A percentile compares a stretch with the other conserved stretches of the same genome.
phyloP scores from a whole-genome alignment of 2,797 vertebrate species.

The Aldrovandia affinis region DNA sequence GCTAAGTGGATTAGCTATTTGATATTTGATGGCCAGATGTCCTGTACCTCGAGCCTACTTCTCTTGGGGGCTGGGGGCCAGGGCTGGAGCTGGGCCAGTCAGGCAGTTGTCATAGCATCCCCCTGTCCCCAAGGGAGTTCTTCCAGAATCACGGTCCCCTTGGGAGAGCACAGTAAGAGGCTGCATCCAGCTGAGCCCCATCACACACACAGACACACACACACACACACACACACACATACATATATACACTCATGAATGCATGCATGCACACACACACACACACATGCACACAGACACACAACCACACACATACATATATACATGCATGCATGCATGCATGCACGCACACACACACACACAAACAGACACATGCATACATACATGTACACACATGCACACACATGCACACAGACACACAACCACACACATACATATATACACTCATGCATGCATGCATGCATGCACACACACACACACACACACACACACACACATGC shows the following conservation, averaged over 20 bases:
- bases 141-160: background rate
- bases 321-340: background rate
- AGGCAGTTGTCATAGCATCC: conserved; percentile 65
- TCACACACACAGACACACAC: background rate
- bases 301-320: background rate
- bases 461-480: background rate
- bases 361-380: background rate
- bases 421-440: background rate
- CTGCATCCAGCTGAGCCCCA: conserved; percentile 6
- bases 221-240: background rate
- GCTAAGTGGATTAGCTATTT: background rate
- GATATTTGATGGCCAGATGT: background rate
- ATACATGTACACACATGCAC: background rate
- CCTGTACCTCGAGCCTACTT: background rate
- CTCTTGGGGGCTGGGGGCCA: conserved; percentile 23
- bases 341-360: too few species aligned
- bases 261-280: background rate
- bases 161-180: conserved; percentile 4
- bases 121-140: conserved; percentile 63
- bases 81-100: conserved; percentile 46
- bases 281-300: background rate
- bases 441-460: background rate
- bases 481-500: background rate
- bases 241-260: background rate
- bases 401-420: background rate